phyloP scores from a whole-genome alignment of 2,888 invertebrate genomes.

The Drosophila cracens region DNA sequence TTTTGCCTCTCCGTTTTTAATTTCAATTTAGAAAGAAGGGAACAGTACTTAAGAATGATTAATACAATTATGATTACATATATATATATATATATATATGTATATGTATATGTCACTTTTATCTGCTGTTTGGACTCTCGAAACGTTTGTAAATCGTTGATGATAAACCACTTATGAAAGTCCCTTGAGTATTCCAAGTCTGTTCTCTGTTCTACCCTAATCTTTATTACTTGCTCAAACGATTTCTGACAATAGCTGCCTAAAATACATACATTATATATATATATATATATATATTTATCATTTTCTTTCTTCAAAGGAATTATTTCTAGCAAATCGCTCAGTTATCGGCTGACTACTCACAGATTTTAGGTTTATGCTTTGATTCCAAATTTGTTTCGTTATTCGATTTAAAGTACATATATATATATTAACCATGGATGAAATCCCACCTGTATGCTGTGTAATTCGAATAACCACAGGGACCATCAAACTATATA shows the following conservation, averaged over 20 bases:
- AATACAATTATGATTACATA: slow-evolving; percentile 54
- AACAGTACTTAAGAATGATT: slow-evolving; percentile 72
- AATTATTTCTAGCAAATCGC: slow-evolving; percentile 30
- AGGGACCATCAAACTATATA: not conserved
- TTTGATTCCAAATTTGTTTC: not conserved
- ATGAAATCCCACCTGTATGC: not conserved
- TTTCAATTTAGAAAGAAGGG: slow-evolving; percentile 52
- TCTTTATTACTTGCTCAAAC: not conserved
- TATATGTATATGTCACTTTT: too few species aligned
- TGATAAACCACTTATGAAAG: slow-evolving; percentile 39
- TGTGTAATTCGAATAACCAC: not conserved
- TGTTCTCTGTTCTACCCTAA: not conserved
- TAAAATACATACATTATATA: not conserved
- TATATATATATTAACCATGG: not conserved
- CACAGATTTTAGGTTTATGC: not conserved
- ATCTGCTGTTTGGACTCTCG: too few species aligned
- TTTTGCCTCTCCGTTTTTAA: slow-evolving; percentile 8
- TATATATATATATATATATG: not conserved
- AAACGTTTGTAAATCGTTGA: slow-evolving; percentile 11
- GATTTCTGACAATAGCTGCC: not conserved
- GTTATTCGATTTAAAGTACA: not conserved
- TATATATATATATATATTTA: not conserved
- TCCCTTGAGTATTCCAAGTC: not conserved
- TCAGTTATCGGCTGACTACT: not conserved
- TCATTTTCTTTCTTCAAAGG: not conserved